Conservation (phyloP, 2,888 invertebrate genomes). For the Phasia obesa region DNA sequence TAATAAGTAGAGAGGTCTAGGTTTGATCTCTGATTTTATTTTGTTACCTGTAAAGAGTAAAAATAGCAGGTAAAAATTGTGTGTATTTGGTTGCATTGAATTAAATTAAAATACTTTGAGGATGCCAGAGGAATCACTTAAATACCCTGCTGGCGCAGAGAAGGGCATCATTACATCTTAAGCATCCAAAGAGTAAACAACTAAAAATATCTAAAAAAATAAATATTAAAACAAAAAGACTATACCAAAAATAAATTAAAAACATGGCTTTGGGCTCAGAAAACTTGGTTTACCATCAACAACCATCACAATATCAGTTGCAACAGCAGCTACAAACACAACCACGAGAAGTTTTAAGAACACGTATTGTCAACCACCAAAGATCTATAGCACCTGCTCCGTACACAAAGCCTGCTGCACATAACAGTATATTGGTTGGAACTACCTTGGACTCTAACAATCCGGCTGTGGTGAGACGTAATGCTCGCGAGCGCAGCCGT, state of each 20-base stretch:
- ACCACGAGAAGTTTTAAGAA: conserved; percentile 64
- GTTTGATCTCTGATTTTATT: conserved; percentile 42
- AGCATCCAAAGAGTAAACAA: conserved; percentile 77
- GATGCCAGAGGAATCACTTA: conserved; percentile 75
- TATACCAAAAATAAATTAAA: conserved; percentile 27
- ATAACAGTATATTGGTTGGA: conserved; percentile 41
- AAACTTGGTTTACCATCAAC: conserved; percentile 71
- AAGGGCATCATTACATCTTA: conserved; percentile 82
- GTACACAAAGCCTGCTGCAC: conserved; percentile 72
- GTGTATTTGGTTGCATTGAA: conserved; percentile 29
- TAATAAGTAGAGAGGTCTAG: conserved; percentile 42
- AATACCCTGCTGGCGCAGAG: conserved; percentile 77
- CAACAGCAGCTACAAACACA: conserved; percentile 54
- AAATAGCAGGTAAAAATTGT: conserved; percentile 62
- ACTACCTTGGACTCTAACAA: conserved; percentile 82
- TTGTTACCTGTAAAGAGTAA: conserved; percentile 56
- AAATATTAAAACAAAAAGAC: not conserved
- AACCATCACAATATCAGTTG: conserved; percentile 62
- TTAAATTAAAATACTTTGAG: conserved; percentile 52
- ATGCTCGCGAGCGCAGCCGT: conserved; percentile 96
- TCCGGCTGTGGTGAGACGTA: conserved; percentile 93
- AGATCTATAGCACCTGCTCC: conserved; percentile 71
- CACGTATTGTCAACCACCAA: conserved; percentile 67
- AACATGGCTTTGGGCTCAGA: conserved; percentile 76
- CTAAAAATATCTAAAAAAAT: conserved; percentile 32